Conservation (phyloP, 2,113 vertebrate species). For the Rhizomys pruinosus region DNA sequence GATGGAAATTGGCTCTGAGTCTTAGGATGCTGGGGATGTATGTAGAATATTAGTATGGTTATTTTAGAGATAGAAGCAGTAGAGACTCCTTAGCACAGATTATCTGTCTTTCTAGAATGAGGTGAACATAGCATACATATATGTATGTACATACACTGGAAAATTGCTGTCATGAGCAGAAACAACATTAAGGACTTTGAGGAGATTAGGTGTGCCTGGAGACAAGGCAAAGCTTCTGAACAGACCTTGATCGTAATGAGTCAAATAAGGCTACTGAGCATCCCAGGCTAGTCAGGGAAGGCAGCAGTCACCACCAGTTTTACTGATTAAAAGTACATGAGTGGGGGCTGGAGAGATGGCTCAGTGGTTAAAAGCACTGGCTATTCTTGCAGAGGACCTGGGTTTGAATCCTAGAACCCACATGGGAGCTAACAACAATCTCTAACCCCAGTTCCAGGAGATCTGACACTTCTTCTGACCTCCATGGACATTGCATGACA, state of each 20-base stretch:
- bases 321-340: neutral
- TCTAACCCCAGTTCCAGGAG: too few species aligned
- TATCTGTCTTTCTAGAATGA: neutral
- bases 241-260: neutral
- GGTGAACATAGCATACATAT: neutral
- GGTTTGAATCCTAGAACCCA: too few species aligned
- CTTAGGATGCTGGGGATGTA: neutral
- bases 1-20: neutral
- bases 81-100: neutral
- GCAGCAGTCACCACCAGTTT: neutral
- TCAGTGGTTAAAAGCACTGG: too few species aligned
- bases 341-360: neutral
- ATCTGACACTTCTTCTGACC: too few species aligned
- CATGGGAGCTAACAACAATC: too few species aligned
- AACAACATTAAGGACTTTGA: neutral
- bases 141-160: neutral
- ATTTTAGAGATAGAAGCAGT: neutral
- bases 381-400: too few species aligned
- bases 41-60: neutral
- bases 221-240: neutral
- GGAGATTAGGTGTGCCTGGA: neutral
- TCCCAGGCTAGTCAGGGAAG: neutral
- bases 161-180: neutral
- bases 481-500: too few species aligned
- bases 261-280: neutral